phyloP scores from a whole-genome alignment of 2,888 invertebrate species.

The Vanessa cardui region DNA sequence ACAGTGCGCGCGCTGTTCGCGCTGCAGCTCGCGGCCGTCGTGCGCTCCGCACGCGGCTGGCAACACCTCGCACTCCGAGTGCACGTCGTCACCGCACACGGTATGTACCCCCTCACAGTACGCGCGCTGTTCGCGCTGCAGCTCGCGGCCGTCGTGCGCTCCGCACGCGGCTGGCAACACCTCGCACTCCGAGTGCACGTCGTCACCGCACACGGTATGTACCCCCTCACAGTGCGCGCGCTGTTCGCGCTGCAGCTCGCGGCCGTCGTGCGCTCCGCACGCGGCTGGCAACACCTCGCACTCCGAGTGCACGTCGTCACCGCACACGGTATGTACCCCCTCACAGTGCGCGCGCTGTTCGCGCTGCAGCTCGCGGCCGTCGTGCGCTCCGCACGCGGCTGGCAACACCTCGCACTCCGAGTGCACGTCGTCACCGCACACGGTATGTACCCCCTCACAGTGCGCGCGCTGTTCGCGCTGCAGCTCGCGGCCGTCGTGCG shows the following conservation, averaged over 20 bases:
- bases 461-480: background rate
- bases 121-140: constrained; percentile 96
- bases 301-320: constrained; percentile 90
- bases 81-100: constrained; percentile 37
- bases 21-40: background rate
- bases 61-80: constrained; percentile 95
- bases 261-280: constrained; percentile 96
- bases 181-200: constrained; percentile 93
- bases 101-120: no score
- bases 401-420: constrained; percentile 94
- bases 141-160: constrained; percentile 96
- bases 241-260: constrained; percentile 98
- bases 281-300: constrained; percentile 92
- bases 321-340: constrained; percentile 34
- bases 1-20: no score
- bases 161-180: constrained; percentile 94
- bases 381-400: constrained; percentile 96
- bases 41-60: constrained; percentile 97
- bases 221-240: no score
- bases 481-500: constrained; percentile 1
- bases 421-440: constrained; percentile 64
- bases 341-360: background rate
- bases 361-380: background rate
- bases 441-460: background rate
- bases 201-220: constrained; percentile 43